Evolutionary conservation across 2,797 vertebrate genomes (phyloP).

Genomic region (Peromyscus eremicus): DNA sequence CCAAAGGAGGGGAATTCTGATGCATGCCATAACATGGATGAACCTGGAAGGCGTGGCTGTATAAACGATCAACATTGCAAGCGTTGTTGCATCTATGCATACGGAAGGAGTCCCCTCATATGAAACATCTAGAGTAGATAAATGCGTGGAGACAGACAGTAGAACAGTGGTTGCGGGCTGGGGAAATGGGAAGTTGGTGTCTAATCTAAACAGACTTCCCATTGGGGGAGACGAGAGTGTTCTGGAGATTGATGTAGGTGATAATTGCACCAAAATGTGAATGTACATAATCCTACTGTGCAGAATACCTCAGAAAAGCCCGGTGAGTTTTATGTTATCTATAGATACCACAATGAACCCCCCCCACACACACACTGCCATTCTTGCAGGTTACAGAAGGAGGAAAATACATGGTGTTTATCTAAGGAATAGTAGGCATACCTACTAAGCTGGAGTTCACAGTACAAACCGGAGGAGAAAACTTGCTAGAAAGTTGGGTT

Average conservation of each 20-base stretch:
- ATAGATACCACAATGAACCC: neutral
- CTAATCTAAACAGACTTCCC: neutral
- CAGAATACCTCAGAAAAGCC: neutral
- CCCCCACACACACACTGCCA: too few species aligned
- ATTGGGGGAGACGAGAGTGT: constrained; percentile 8
- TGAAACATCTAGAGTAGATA: neutral
- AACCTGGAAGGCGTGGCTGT: neutral
- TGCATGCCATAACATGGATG: neutral
- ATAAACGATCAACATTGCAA: neutral
- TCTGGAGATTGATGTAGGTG: neutral
- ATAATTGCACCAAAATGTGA: neutral
- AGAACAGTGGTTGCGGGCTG: neutral
- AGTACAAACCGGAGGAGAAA: neutral
- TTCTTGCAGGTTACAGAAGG: neutral
- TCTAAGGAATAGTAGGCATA: neutral
- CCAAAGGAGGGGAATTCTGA: neutral
- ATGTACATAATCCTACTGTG: neutral
- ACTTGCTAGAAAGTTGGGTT: neutral
- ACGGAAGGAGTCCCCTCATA: neutral
- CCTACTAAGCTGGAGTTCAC: neutral
- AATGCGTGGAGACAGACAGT: constrained; percentile 7
- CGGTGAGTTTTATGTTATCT: neutral
- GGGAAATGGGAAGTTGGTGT: neutral
- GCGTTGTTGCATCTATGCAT: neutral
- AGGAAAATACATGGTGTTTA: neutral